These are phyloP conservation scores for Mythimna vitellina DNA, from an alignment of 2,888 invertebrate species.

Conservation along the genomic window DNA sequence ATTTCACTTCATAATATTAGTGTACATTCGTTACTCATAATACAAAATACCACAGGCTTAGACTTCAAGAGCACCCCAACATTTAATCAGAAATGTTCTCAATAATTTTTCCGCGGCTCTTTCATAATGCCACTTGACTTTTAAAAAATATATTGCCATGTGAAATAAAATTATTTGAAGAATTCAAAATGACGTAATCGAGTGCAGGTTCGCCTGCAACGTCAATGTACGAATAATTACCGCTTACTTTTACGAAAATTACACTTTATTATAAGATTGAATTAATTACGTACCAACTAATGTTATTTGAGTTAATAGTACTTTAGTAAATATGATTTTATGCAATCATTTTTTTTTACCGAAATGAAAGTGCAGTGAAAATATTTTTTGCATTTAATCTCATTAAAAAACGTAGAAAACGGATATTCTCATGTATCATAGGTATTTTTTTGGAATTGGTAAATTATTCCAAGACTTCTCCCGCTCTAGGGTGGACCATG, in stretches of 20 bases:
- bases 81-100: constrained; percentile 17
- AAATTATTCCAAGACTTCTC: too few relatives aligned
- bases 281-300: constrained; percentile 44
- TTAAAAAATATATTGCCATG: constrained; percentile 17
- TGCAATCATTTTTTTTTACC: constrained; percentile 11
- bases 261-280: constrained; percentile 26
- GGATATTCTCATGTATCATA: too few relatives aligned
- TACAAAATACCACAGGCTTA: too few relatives aligned
- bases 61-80: neutral
- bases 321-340: constrained; percentile 14
- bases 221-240: constrained; percentile 57
- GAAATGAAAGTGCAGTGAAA: constrained; percentile 15
- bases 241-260: constrained; percentile 48
- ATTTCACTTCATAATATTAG: too few relatives aligned
- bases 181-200: constrained; percentile 47
- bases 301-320: constrained; percentile 19
- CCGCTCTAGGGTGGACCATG: too few relatives aligned
- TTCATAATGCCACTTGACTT: constrained; percentile 28
- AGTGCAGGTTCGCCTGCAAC: constrained; percentile 40
- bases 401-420: constrained; percentile 12
- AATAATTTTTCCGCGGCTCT: constrained; percentile 15
- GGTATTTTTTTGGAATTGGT: too few relatives aligned
- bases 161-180: constrained; percentile 41
- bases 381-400: constrained; percentile 17
- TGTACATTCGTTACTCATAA: too few relatives aligned